phyloP scores from a whole-genome alignment of 2,888 invertebrate genomes.

The Tromatobia lineatoria region DNA sequence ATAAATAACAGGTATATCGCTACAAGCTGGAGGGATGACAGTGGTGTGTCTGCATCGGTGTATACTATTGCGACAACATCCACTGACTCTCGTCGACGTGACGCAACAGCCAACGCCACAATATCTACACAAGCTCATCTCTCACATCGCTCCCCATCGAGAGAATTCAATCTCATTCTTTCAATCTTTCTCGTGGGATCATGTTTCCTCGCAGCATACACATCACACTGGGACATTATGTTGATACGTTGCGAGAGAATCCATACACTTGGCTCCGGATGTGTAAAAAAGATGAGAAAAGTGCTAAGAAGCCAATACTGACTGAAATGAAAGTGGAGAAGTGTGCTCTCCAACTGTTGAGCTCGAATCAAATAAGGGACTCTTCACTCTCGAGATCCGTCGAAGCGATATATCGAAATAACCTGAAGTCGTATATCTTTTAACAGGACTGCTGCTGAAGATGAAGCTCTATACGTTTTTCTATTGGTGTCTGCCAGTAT shows the following conservation, averaged over 20 bases:
- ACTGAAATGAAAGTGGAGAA: not conserved
- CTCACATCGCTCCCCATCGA: conserved; percentile 1
- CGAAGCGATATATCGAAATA: conserved; percentile 12
- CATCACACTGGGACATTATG: not conserved
- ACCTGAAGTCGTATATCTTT: not conserved
- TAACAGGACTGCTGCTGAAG: not conserved
- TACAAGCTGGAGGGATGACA: not conserved
- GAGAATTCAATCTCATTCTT: conserved; percentile 15
- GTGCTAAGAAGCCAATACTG: not conserved
- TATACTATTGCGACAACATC: not conserved
- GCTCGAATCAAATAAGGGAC: conserved; percentile 11
- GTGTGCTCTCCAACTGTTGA: not conserved
- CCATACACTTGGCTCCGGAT: not conserved
- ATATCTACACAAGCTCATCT: conserved; percentile 4
- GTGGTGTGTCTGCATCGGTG: not conserved
- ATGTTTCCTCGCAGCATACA: not conserved
- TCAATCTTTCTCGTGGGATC: conserved; percentile 14
- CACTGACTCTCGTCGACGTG: not conserved
- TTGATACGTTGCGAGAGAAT: not conserved
- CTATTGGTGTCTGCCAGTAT: not conserved
- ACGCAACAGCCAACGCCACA: not conserved
- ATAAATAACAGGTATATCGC: not conserved
- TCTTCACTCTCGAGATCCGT: not conserved
- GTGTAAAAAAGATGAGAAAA: not conserved
- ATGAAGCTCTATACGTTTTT: not conserved